Evolutionary conservation across 2,113 vertebrate genomes (phyloP), one percentile per base, ranked within the genome.

Genomic region (Sapayoa aenigma): DNA sequence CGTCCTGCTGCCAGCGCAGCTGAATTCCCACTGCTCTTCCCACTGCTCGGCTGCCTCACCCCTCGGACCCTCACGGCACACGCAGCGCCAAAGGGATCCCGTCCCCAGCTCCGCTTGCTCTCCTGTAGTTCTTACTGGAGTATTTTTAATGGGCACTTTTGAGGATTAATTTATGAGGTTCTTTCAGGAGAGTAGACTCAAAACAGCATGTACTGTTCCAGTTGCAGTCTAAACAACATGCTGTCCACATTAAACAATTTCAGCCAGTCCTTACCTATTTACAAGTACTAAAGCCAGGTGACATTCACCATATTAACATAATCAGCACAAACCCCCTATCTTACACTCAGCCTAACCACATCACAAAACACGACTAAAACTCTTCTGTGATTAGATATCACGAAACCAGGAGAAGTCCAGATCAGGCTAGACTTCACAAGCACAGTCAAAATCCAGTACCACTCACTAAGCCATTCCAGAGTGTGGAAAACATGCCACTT

Each of bases 91-190:
- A 60, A 42, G 11, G 30, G 30, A 23, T 8, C 55, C 47, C 20
- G 0, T 4, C 47, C 6, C 33, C 6, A 10, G 44, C 58, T 65
- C 75, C 18, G 50, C 74, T 13, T 1, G 44, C 63, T 0, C 11
- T 23, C 1, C 81, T 2, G 22, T 0, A 2, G 14, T 3, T 44
- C n/a, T 17, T 12, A 9, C 41, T 60, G 9, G 24, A 5, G 47
- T 6, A 3, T 10, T 55, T 69, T 33, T 27, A 52, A 44, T 3
- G 20, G 31, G 46, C 22, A 17, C 41, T 76, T 59, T 1, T 6
- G 35, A 41, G 62, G 42, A 20, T 33, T 59, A 24, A 47, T 37
- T 63, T 42, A 33, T 15, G 21, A 59, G 58, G 42, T 6, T 49
- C n/a, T n/a, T 89, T 55, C 30, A 47, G 52, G 35, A 42, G 17